Evolutionary conservation across 2,797 vertebrate species (phyloP).

Genomic region (Pampus argenteus): DNA sequence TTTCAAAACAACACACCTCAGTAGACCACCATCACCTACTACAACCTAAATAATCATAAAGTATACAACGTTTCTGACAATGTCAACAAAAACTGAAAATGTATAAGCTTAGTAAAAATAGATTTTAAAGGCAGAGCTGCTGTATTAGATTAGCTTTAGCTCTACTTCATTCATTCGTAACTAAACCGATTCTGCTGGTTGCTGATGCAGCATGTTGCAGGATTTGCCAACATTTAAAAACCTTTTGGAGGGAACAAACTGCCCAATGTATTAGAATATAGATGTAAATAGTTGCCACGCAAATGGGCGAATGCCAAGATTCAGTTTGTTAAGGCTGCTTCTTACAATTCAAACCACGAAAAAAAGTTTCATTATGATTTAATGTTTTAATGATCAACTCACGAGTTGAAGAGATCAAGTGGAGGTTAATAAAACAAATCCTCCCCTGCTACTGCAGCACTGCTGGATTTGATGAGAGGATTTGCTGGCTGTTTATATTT

Average conservation of each 20-base stretch:
- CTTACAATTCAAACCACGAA: not conserved
- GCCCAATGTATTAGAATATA: too few relatives aligned
- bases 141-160: too few relatives aligned
- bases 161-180: too few relatives aligned
- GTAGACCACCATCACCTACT: too few relatives aligned
- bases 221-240: not conserved
- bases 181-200: not conserved
- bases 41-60: too few relatives aligned
- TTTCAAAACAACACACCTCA: too few relatives aligned
- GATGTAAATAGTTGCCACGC: not conserved
- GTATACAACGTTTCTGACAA: too few relatives aligned
- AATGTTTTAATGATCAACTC: conserved; percentile 32
- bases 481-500: conserved; percentile 52
- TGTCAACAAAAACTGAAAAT: too few relatives aligned
- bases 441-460: conserved; percentile 22
- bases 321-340: not conserved
- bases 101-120: too few relatives aligned
- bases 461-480: conserved; percentile 48
- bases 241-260: not conserved
- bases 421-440: conserved; percentile 60
- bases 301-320: too few relatives aligned
- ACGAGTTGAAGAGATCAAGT: conserved; percentile 44
- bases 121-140: too few relatives aligned
- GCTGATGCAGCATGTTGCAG: not conserved
- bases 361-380: conserved; percentile 11